Conservation (phyloP, 1,140 invertebrate genomes). For the Papilio glaucus region DNA sequence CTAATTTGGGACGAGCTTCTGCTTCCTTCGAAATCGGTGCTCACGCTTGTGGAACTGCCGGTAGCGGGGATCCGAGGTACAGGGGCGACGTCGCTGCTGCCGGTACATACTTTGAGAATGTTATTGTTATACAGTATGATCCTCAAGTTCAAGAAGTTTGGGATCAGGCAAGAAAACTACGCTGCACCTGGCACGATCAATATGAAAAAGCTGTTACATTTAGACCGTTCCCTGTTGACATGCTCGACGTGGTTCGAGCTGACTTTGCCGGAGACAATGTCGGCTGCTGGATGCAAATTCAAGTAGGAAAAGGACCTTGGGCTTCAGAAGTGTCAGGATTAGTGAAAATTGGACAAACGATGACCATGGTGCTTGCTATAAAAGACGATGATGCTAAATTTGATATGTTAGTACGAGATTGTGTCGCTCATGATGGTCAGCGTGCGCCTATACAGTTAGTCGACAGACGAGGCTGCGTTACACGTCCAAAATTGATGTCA, state of each 20-base stretch:
- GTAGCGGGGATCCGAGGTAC: constrained; percentile 94
- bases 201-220: constrained; percentile 98
- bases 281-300: constrained; percentile 97
- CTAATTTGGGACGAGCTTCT: constrained; percentile 92
- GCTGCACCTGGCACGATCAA: constrained; percentile 97
- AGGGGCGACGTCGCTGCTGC: constrained; percentile 93
- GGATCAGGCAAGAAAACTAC: constrained; percentile 96
- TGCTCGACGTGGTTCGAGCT: constrained; percentile 96
- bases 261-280: constrained; percentile 98
- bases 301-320: constrained; percentile 97
- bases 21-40: constrained; percentile 96
- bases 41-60: constrained; percentile 95
- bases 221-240: constrained; percentile 96
- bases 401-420: constrained; percentile 97
- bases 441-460: constrained; percentile 97
- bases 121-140: constrained; percentile 97
- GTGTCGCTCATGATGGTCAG: constrained; percentile 97
- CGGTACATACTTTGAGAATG: constrained; percentile 97
- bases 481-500: constrained; percentile 95
- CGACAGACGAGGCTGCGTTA: constrained; percentile 96
- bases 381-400: constrained; percentile 98
- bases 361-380: constrained; percentile 98
- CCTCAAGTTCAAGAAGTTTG: constrained; percentile 97
- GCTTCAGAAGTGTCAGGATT: constrained; percentile 96
- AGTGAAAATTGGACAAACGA: constrained; percentile 97